Conservation (phyloP, 92 coral and sea anemone species). For the Zoanthus sansibaricus region DNA sequence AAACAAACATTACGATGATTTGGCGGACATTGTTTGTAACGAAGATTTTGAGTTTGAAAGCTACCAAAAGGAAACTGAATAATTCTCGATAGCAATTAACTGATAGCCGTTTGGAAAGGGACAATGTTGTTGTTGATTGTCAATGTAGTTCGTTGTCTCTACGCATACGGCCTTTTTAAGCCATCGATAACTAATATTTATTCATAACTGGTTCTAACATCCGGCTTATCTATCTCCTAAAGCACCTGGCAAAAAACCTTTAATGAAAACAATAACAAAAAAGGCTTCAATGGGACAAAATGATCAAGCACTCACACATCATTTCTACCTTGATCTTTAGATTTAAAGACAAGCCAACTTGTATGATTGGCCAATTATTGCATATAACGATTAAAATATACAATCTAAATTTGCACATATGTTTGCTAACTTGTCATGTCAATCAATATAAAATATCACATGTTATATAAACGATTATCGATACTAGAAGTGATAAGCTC, state of each 20-base stretch:
- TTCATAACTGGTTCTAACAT: background rate
- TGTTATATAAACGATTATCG: background rate
- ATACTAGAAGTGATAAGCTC: no score
- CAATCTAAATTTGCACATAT: background rate
- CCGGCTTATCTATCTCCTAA: background rate
- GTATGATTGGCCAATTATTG: background rate
- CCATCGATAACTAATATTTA: background rate
- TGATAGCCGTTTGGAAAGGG: no score
- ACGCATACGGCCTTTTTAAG: background rate
- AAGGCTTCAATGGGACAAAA: background rate
- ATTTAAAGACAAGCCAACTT: background rate
- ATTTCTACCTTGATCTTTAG: background rate
- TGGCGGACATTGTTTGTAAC: no score
- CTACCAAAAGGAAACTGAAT: no score
- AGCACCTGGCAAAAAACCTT: background rate
- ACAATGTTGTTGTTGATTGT: no score
- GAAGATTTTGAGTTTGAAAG: no score
- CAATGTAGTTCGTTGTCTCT: no score
- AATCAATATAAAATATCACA: constrained; percentile 10
- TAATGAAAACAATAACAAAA: background rate
- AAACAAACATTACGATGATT: no score
- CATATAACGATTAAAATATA: background rate
- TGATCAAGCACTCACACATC: background rate
- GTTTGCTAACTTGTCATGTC: background rate
- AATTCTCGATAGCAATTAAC: no score